Evolutionary conservation across 2,888 invertebrate species (phyloP), one percentile per base, ranked within the genome.

Genomic region (Nomada fabriciana): DNA sequence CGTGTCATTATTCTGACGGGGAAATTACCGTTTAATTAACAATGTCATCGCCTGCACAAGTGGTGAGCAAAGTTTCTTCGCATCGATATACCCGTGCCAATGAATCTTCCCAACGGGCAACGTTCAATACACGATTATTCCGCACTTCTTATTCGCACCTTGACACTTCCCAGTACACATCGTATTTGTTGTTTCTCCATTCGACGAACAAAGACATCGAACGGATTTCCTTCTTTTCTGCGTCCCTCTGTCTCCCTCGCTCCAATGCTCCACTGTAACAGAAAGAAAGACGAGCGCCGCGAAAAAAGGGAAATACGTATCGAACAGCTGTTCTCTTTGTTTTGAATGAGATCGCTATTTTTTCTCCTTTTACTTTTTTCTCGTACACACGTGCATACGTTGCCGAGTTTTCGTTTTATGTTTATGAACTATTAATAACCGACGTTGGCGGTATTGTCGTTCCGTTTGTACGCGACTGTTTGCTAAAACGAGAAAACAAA

Each of bases 31-130:
- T 63, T 61, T 68, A 29, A 53, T 65, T 60, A 9, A 79, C 79
- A 71, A 88, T 88, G 88, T 87, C 88, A 82, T 88, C 88, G 64
- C 86, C 88, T 60, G 80, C 84, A 57, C 88, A 88, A 86, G 88
- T 88, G 83, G 85, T 89, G 70, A 80, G 82, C 74, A 64, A 72
- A 52, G 43, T 59, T 65, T 57, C 25, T 57, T 50, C 36, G 50
- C 47, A 61, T 70, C 43, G 59, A 67, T 73, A 29, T 43, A 36
- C 11, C 23, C 15, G 23, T 60, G 60, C 55, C 25, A n/a, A 15
- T 53, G 10, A 43, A 11, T 47, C 7, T 29, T 43, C 23, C n/a
- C 42, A 2, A 61, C 43, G 42, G 13, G 15, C 50, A 25, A 36
- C 20, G 9, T 64, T 76, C 13, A 53, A 67, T 76, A 47, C 1